A percentile compares a stretch with the other conserved stretches of the same genome.
Conservation (phyloP, 2,888 invertebrate species). For the Mimachlamys varia region DNA sequence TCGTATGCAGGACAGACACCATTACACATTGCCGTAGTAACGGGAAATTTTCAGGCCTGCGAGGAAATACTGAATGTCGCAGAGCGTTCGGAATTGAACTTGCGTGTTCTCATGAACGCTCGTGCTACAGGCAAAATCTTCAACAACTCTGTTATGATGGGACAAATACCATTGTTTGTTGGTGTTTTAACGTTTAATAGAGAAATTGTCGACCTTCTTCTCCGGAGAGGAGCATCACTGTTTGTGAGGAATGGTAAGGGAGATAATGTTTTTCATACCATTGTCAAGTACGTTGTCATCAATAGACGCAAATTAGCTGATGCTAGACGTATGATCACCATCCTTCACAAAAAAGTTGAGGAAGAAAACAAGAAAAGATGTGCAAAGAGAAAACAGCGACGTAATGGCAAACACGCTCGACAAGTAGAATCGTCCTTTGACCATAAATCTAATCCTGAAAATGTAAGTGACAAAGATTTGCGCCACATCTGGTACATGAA, state of each 20-base stretch:
- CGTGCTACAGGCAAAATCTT: conserved; percentile 62
- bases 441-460: conserved; percentile 46
- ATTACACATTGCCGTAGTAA: background rate
- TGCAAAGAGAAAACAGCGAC: background rate
- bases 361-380: conserved; percentile 54
- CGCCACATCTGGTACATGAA: conserved; percentile 35
- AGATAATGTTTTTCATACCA: conserved; percentile 65
- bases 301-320: conserved; percentile 44
- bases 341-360: background rate
- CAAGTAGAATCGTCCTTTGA: background rate
- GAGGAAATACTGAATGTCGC: background rate
- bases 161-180: conserved; percentile 64
- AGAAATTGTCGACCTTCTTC: conserved; percentile 56
- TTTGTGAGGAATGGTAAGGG: conserved; percentile 57
- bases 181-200: conserved; percentile 63
- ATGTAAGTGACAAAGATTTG: background rate
- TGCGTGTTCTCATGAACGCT: background rate
- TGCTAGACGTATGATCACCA: background rate
- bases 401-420: background rate
- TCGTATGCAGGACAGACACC: background rate
- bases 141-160: conserved; percentile 66
- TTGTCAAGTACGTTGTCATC: conserved; percentile 59
- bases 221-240: conserved; percentile 53
- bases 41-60: background rate
- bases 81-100: background rate